Conservation (phyloP, 2,888 invertebrate genomes). For the Eupelmus urozonus region DNA sequence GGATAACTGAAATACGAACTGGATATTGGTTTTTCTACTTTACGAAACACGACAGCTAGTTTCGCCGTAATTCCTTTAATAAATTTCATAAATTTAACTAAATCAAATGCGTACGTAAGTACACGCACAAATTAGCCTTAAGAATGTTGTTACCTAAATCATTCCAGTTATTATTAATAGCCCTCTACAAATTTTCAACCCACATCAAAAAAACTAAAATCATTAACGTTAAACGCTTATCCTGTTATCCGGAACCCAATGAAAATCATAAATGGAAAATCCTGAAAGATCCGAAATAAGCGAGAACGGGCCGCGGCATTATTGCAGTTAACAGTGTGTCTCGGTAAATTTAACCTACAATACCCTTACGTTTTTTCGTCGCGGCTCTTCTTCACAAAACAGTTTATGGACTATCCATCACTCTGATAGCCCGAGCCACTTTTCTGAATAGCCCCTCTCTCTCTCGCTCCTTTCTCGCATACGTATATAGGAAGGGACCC, state of each 20-base stretch:
- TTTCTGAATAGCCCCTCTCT: constrained; percentile 40
- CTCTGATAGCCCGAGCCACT: constrained; percentile 47
- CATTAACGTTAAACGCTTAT: no score
- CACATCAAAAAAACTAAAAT: no score
- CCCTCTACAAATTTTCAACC: no score
- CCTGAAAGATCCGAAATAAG: constrained; percentile 5
- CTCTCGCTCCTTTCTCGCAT: constrained; percentile 30
- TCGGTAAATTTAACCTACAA: constrained; percentile 50
- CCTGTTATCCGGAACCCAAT: neutral
- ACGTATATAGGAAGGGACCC: constrained; percentile 10
- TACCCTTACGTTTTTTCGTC: constrained; percentile 9
- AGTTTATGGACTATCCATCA: constrained; percentile 60
- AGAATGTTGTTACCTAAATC: no score
- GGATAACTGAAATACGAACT: no score
- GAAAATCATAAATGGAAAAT: constrained; percentile 20
- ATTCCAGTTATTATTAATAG: no score
- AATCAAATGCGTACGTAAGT: no score
- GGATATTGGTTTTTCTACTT: no score
- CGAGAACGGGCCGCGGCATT: constrained; percentile 1
- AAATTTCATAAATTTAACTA: no score
- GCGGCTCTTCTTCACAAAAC: constrained; percentile 41
- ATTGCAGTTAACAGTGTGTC: constrained; percentile 49
- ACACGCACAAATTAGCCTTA: no score
- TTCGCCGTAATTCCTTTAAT: no score
- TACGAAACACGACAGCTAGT: no score